Percentiles rank a stretch among this genome's conserved stretches.
Conservation (phyloP, 2,113 vertebrate genomes). For the Tupaia chinensis region DNA sequence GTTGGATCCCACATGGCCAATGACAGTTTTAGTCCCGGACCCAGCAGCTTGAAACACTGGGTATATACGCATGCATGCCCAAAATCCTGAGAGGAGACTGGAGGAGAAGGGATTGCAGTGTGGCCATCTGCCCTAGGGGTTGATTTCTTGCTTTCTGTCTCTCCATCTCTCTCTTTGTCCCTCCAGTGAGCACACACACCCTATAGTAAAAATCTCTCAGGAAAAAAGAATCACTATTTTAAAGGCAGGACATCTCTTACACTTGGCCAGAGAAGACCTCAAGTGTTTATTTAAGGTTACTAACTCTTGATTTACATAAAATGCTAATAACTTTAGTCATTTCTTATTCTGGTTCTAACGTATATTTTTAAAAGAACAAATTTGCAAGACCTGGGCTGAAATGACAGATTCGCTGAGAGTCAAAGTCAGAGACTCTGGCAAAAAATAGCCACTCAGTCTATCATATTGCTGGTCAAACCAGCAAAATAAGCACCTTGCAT, state of each 20-base stretch:
- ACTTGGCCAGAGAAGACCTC: not conserved
- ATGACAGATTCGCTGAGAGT: not conserved
- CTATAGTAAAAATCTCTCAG: too few species aligned
- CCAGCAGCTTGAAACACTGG: too few species aligned
- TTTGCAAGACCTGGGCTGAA: not conserved
- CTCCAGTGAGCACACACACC: too few species aligned
- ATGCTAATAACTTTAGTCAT: conserved; percentile 43
- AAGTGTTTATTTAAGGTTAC: conserved; percentile 41
- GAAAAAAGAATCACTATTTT: not conserved
- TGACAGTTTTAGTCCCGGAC: too few species aligned
- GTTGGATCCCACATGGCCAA: too few species aligned
- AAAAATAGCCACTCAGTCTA: not conserved
- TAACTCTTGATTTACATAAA: conserved; percentile 46
- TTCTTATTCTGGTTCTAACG: conserved; percentile 1
- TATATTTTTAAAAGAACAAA: not conserved
- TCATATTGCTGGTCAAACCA: not conserved
- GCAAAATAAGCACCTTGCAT: not conserved
- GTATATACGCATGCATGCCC: too few species aligned
- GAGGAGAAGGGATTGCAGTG: too few species aligned
- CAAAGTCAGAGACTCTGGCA: not conserved
- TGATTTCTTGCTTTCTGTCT: too few species aligned
- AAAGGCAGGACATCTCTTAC: not conserved
- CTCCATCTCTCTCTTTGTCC: too few species aligned
- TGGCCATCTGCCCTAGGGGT: too few species aligned
- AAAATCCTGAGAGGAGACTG: too few species aligned